A percentile compares a stretch with the other conserved stretches of the same genome.
phyloP scores from a whole-genome alignment of 1,140 invertebrate species.

The Drosophila athabasca region DNA sequence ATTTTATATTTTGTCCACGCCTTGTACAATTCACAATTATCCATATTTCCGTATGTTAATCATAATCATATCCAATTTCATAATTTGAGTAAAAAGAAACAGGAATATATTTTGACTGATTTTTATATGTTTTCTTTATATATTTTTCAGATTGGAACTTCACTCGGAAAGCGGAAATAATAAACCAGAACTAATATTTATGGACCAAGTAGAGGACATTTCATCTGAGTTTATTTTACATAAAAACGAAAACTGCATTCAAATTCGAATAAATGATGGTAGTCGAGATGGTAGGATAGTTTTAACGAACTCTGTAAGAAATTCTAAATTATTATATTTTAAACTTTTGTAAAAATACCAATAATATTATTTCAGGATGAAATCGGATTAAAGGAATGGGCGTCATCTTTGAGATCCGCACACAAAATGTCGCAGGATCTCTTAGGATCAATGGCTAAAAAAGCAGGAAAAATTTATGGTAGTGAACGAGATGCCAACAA shows the following conservation, averaged over 20 bases:
- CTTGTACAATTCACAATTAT: too few species aligned
- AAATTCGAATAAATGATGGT: constrained; percentile 88
- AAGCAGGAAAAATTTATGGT: constrained; percentile 98
- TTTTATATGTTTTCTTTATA: not conserved
- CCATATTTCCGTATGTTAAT: too few species aligned
- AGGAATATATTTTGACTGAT: not conserved
- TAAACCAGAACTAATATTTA: constrained; percentile 97
- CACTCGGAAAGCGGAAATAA: constrained; percentile 94
- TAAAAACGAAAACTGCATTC: constrained; percentile 97
- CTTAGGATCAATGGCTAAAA: constrained; percentile 96
- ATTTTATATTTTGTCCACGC: too few species aligned
- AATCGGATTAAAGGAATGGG: constrained; percentile 98
- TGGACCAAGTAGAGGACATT: constrained; percentile 96
- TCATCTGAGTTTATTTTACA: constrained; percentile 92
- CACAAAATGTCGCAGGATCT: constrained; percentile 97
- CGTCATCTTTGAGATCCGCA: constrained; percentile 93
- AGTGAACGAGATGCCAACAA: constrained; percentile 85
- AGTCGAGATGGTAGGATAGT: constrained; percentile 95
- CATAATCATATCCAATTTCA: too few species aligned
- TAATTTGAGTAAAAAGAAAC: too few species aligned
- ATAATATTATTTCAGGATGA: constrained; percentile 89
- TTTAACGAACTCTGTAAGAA: constrained; percentile 94
- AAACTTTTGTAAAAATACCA: not conserved
- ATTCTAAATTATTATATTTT: not conserved
- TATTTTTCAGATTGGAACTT: constrained; percentile 90